Conservation (phyloP, 2,113 vertebrate genomes). For the Salvator merianae region DNA sequence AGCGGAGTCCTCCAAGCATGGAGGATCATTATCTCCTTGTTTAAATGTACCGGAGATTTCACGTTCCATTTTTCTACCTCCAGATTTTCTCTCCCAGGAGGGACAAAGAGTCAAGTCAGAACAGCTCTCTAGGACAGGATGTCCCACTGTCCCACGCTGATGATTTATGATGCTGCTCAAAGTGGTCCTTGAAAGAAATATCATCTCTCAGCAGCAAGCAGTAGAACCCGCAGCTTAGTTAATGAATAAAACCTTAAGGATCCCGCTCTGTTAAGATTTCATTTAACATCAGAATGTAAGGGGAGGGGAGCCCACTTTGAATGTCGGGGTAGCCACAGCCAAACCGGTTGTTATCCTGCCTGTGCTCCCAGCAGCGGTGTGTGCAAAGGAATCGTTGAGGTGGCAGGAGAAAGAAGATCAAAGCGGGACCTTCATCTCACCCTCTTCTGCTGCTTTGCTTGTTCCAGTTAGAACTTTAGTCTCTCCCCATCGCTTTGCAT, state of each 20-base stretch:
- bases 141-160: slow-evolving; percentile 27
- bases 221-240: slow-evolving; percentile 36
- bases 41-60: slow-evolving; percentile 29
- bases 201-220: slow-evolving; percentile 17
- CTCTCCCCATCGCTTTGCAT: no score
- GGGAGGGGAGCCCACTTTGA: not conserved
- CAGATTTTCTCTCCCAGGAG: slow-evolving; percentile 19
- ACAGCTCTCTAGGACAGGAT: slow-evolving; percentile 1
- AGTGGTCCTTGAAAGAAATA: slow-evolving; percentile 36
- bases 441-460: no score
- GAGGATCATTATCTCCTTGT: slow-evolving; percentile 19
- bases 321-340: not conserved
- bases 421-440: no score
- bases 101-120: slow-evolving; percentile 33
- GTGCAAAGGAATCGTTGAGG: no score
- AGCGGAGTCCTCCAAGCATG: slow-evolving; percentile 6
- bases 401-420: no score
- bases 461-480: no score
- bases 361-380: no score
- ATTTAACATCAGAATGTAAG: slow-evolving; percentile 36
- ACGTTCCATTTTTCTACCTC: slow-evolving; percentile 35
- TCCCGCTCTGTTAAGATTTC: slow-evolving; percentile 41
- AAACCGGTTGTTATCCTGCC: not conserved
- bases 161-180: slow-evolving; percentile 49
- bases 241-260: slow-evolving; percentile 55